These are phyloP conservation scores for Embidobia sp. DNA, from an alignment of 2,888 invertebrate species.

Conservation along the genomic window DNA sequence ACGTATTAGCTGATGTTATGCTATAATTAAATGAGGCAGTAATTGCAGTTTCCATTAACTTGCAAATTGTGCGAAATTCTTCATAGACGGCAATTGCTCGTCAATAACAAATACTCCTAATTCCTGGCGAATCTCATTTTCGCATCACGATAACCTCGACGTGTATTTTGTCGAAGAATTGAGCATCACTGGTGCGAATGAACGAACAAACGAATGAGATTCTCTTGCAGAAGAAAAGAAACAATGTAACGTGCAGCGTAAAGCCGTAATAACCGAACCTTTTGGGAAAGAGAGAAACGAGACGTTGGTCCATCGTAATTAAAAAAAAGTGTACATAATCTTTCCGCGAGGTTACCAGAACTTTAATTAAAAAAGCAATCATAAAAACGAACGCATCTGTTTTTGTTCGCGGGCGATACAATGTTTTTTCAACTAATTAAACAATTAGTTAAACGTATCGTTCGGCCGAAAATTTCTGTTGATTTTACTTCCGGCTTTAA, in stretches of 20 bases:
- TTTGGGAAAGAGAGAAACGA: not conserved
- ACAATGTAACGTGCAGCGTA: conserved; percentile 38
- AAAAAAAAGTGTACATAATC: conserved; percentile 1
- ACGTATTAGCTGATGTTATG: no score
- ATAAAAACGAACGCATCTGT: no score
- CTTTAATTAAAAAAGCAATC: conserved; percentile 15
- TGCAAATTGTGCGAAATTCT: conserved; percentile 4
- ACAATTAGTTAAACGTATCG: no score
- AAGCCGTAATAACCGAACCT: conserved; percentile 9
- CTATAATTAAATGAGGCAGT: no score
- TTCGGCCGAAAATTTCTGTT: no score
- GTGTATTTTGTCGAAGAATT: conserved; percentile 64
- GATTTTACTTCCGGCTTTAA: no score
- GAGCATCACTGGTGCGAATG: conserved; percentile 71
- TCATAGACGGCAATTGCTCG: not conserved
- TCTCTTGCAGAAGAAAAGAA: conserved; percentile 69
- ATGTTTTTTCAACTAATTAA: not conserved
- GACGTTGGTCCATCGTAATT: conserved; percentile 1
- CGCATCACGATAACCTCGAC: not conserved
- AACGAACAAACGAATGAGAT: conserved; percentile 68
- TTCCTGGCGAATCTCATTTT: conserved; percentile 8
- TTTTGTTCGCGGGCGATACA: no score
- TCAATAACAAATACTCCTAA: conserved; percentile 6
- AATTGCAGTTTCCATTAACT: no score
- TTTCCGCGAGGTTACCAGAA: not conserved